A percentile compares a stretch with the other conserved stretches of the same genome.
These are phyloP conservation scores for Mesocentrotus franciscanus DNA, from an alignment of 53 echinoderm and acorn worm genomes.

Conservation along the genomic window DNA sequence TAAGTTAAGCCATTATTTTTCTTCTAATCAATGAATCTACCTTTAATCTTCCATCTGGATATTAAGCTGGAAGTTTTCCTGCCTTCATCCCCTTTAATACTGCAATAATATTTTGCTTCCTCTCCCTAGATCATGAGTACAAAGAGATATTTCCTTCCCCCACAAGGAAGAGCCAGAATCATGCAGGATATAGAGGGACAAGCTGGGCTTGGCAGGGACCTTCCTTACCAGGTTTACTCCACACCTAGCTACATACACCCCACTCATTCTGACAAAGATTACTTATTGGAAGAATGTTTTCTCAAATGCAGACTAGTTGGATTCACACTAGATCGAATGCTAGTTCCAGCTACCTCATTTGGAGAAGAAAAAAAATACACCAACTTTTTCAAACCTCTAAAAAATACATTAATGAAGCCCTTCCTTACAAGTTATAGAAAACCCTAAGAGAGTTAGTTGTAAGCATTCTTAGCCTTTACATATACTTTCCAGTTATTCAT, in stretches of 20 bases:
- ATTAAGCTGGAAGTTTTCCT: constrained; percentile 1
- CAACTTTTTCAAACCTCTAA: not conserved
- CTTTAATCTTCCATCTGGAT: not conserved
- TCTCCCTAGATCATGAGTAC: constrained; percentile 14
- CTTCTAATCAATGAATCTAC: not conserved
- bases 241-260: constrained; percentile 1
- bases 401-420: not conserved
- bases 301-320: not conserved
- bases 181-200: constrained; percentile 31
- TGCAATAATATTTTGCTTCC: constrained; percentile 54
- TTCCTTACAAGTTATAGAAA: no score
- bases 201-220: constrained; percentile 47
- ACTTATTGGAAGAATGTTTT: not conserved
- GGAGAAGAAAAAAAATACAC: not conserved
- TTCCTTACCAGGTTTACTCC: constrained; percentile 17
- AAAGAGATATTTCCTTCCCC: constrained; percentile 34
- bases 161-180: constrained; percentile 28
- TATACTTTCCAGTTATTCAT: no score
- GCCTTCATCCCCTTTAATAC: constrained; percentile 34
- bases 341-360: not conserved
- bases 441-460: no score
- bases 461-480: no score
- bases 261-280: not conserved
- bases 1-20: not conserved
- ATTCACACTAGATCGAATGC: not conserved